These are phyloP conservation scores for Muscina levida DNA, from an alignment of 2,888 invertebrate genomes.

Conservation along the genomic window DNA sequence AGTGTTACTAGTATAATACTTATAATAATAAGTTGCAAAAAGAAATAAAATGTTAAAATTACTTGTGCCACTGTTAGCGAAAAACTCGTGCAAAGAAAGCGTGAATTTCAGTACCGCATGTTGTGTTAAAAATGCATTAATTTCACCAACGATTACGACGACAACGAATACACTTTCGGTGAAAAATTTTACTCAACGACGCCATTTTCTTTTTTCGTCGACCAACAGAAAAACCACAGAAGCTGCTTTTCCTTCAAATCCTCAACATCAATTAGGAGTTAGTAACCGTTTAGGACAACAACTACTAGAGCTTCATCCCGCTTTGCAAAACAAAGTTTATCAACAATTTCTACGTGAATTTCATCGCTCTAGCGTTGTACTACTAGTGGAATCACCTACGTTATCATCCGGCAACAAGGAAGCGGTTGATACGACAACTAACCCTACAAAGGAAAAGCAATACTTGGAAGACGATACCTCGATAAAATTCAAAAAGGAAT, in stretches of 20 bases:
- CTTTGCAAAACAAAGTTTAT: slow-evolving; percentile 26
- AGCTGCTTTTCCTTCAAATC: slow-evolving; percentile 71
- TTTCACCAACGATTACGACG: slow-evolving; percentile 73
- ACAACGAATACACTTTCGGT: slow-evolving; percentile 49
- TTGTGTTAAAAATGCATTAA: slow-evolving; percentile 75
- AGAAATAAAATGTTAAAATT: slow-evolving; percentile 69
- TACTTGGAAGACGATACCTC: slow-evolving; percentile 52
- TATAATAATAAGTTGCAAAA: slow-evolving; percentile 21
- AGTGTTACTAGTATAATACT: slow-evolving; percentile 27
- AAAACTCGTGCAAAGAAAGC: slow-evolving; percentile 70
- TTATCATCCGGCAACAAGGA: slow-evolving; percentile 9
- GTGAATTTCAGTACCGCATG: slow-evolving; percentile 64
- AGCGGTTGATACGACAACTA: slow-evolving; percentile 57
- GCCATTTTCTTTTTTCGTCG: slow-evolving; percentile 78
- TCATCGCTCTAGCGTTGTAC: slow-evolving; percentile 53
- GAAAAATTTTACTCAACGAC: slow-evolving; percentile 73
- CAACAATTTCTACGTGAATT: slow-evolving; percentile 52
- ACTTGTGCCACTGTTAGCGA: slow-evolving; percentile 74
- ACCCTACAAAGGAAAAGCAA: slow-evolving; percentile 68
- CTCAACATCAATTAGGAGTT: slow-evolving; percentile 61
- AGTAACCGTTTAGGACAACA: slow-evolving; percentile 66
- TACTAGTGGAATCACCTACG: slow-evolving; percentile 51
- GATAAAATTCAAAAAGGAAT: slow-evolving; percentile 58
- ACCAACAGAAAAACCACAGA: slow-evolving; percentile 74
- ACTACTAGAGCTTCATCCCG: slow-evolving; percentile 67